These are phyloP conservation scores for Actenoides lindsayi DNA, from an alignment of 2,113 vertebrate genomes.

Conservation along the genomic window DNA sequence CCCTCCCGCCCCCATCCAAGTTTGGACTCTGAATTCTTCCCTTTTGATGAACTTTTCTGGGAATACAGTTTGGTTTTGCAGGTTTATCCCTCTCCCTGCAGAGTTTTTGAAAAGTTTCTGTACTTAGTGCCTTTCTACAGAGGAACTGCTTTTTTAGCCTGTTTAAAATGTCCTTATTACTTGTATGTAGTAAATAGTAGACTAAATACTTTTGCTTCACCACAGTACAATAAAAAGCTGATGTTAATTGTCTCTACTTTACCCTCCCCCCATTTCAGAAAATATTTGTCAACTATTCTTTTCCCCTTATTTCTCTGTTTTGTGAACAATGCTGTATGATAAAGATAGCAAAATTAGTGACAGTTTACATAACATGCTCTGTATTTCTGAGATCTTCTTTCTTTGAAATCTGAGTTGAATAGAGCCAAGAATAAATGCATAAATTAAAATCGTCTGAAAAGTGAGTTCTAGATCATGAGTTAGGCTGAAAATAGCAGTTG, in stretches of 20 bases:
- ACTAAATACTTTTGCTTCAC: background rate
- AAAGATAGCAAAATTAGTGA: background rate
- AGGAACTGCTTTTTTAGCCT: background rate
- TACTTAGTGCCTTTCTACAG: background rate
- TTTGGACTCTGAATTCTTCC: background rate
- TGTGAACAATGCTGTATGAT: background rate
- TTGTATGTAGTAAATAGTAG: background rate
- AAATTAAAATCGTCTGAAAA: slow-evolving; percentile 4
- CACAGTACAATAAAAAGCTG: background rate
- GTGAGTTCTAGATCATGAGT: background rate
- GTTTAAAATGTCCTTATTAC: background rate
- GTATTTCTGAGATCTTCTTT: background rate
- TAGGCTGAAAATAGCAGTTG: slow-evolving; percentile 21
- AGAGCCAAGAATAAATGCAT: slow-evolving; percentile 1
- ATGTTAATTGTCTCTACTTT: background rate
- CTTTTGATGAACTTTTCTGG: background rate
- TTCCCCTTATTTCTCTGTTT: background rate
- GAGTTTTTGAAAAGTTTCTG: background rate
- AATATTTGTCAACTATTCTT: background rate
- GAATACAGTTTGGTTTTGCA: background rate
- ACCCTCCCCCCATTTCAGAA: background rate
- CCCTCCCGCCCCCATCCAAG: background rate
- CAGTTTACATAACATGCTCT: background rate
- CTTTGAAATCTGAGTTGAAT: slow-evolving; percentile 9
- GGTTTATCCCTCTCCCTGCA: background rate